Evolutionary conservation across 2,113 vertebrate species (phyloP), one percentile per base, ranked within the genome.

Genomic region (Scomber japonicus): DNA sequence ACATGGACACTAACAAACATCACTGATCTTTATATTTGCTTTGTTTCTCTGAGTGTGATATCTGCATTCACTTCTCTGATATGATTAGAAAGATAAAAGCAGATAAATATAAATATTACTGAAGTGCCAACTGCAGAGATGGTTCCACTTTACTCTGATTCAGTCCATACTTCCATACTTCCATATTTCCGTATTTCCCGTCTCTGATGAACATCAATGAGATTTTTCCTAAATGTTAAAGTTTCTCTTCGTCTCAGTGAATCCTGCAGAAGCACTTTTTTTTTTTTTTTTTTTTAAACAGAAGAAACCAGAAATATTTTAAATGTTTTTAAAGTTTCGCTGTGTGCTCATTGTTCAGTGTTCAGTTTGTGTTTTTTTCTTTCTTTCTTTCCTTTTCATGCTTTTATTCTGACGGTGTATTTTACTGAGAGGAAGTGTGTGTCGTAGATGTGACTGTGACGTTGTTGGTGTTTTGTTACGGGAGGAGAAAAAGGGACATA

Each of bases 221-320:
- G n/a, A 49, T 9, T 68, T 51, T 66, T 14, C 24, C 62, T 56
- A 66, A 21, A 24, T 48, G 54, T 59, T 15, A 4, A 2, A 30
- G 62, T n/a, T 44, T 19, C 13, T 44, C 60, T 9, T 46, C 2
- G 9, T 54, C n/a, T 61, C 45, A 31, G 4, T 53, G 4, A 65
- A 46, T 19, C 7, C 13, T 84, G 83, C 78, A 61, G 54, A 61
- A 19, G 67, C 86, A 86, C 84, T 86, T 86, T 60, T 60, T 55
- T 77, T 50, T 35, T 4, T 8, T n/a, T 21, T 21, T 21, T 21
- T 21, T 21, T 21, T 21, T 21, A 40, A 40, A 40, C 35, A 24
- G 24, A 27, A 35, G 30, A 53, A 72, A 62, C 5, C 3, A 31
- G 0, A 27, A 27, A 61, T 44, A 7, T 75, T 73, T 62, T 10